Evolutionary conservation across 2,888 invertebrate species (phyloP).

Genomic region (Idaea biselata): DNA sequence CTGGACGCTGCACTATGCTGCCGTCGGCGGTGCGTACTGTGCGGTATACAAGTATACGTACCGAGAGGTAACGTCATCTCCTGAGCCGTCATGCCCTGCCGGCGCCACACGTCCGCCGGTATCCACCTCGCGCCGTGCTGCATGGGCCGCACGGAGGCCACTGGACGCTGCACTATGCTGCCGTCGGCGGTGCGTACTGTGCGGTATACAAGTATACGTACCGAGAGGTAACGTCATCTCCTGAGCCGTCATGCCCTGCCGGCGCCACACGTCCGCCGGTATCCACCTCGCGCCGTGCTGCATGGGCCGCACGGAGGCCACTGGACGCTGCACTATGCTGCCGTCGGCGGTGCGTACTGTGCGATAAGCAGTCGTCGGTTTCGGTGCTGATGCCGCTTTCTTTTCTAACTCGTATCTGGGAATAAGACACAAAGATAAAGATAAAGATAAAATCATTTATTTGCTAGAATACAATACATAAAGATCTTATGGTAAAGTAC

Average conservation of each 20-base stretch:
- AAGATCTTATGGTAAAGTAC: too few relatives aligned
- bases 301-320: constrained; percentile 79
- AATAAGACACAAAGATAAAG: not conserved
- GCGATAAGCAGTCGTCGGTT: constrained; percentile 79
- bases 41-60: constrained; percentile 55
- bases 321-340: constrained; percentile 83
- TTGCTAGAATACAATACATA: too few relatives aligned
- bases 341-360: constrained; percentile 85
- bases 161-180: constrained; percentile 83
- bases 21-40: too few relatives aligned
- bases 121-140: not conserved
- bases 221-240: constrained; percentile 95
- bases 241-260: constrained; percentile 92
- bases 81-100: constrained; percentile 92
- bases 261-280: not conserved
- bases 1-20: constrained; percentile 83
- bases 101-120: not conserved
- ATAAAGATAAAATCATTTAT: too few relatives aligned
- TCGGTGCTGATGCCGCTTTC: constrained; percentile 87
- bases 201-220: constrained; percentile 55
- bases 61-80: constrained; percentile 95
- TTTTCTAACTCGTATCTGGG: constrained; percentile 95
- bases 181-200: too few relatives aligned
- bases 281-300: not conserved
- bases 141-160: constrained; percentile 79